A percentile compares a stretch with the other conserved stretches of the same genome.
Conservation (phyloP, 2,888 invertebrate species). For the Abrostola triplasia region DNA sequence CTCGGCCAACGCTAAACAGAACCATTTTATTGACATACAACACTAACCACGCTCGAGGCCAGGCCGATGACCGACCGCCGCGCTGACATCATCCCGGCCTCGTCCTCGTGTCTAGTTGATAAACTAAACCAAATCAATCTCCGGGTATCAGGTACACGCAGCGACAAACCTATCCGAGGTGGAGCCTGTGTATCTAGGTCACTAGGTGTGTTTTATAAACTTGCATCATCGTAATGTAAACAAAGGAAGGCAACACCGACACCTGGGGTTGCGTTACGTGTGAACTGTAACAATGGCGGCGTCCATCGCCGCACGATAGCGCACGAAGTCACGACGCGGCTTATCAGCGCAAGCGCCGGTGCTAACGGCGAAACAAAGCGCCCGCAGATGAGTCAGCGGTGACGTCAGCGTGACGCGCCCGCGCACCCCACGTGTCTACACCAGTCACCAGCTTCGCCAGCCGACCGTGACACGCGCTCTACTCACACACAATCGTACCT, state of each 20-base stretch:
- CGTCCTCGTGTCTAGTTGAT: slow-evolving; percentile 9
- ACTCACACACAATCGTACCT: slow-evolving; percentile 12
- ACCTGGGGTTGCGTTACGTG: slow-evolving; percentile 13
- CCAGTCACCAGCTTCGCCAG: slow-evolving; percentile 2
- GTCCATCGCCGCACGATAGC: slow-evolving; percentile 4
- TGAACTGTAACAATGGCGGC: slow-evolving; percentile 13
- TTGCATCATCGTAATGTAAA: slow-evolving; percentile 18
- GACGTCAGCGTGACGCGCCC: slow-evolving; percentile 37
- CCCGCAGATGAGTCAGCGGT: slow-evolving; percentile 42
- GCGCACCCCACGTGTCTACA: slow-evolving; percentile 3
- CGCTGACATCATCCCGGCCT: slow-evolving; percentile 39
- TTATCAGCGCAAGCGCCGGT: slow-evolving; percentile 7
- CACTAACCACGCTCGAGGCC: slow-evolving; percentile 20
- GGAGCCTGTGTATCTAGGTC: slow-evolving; percentile 2
- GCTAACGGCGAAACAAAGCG: slow-evolving; percentile 12
- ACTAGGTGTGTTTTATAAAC: slow-evolving; percentile 8
- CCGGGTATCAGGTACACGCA: background rate
- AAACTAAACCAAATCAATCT: background rate
- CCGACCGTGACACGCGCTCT: slow-evolving; percentile 24
- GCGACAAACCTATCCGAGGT: background rate
- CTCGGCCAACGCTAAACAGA: slow-evolving; percentile 4
- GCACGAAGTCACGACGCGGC: slow-evolving; percentile 6
- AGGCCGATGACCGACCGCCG: slow-evolving; percentile 35
- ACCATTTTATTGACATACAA: slow-evolving; percentile 16
- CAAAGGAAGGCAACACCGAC: slow-evolving; percentile 13